A percentile compares a stretch with the other conserved stretches of the same genome.
These are phyloP conservation scores for Nothura maculosa DNA, from an alignment of 2,797 vertebrate species.

Conservation along the genomic window DNA sequence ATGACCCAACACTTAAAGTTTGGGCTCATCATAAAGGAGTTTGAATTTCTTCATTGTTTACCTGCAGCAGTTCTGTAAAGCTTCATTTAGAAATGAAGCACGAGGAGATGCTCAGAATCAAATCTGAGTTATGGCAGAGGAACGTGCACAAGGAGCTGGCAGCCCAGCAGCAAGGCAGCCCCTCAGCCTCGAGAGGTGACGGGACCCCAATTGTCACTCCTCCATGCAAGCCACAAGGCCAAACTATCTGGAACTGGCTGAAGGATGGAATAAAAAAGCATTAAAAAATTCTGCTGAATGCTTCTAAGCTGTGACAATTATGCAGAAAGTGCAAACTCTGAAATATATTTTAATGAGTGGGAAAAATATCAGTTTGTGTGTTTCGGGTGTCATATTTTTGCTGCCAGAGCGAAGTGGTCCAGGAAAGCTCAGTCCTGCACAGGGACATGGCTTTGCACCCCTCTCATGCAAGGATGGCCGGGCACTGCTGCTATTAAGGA, in stretches of 20 bases:
- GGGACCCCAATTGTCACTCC: conserved; percentile 7
- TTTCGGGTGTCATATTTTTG: neutral
- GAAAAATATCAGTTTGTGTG: neutral
- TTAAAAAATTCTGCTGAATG: conserved; percentile 12
- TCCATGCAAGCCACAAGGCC: neutral
- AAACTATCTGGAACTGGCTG: neutral
- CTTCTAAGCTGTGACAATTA: neutral
- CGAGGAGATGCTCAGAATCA: conserved; percentile 56
- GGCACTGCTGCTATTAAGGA: neutral
- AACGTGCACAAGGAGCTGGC: conserved; percentile 57
- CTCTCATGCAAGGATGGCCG: neutral
- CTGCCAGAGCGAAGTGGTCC: neutral
- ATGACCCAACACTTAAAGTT: conserved; percentile 14
- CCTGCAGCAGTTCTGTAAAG: conserved; percentile 53
- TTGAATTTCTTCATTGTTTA: conserved; percentile 2
- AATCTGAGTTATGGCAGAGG: conserved; percentile 74
- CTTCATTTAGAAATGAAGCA: conserved; percentile 55
- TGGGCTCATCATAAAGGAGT: conserved; percentile 10
- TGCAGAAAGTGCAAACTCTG: neutral
- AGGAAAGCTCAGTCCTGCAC: neutral
- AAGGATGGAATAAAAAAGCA: neutral
- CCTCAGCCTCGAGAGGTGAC: neutral
- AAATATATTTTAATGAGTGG: neutral
- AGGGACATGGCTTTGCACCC: neutral
- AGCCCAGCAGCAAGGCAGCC: conserved; percentile 5